phyloP scores from a whole-genome alignment of 2,888 invertebrate genomes.

The Ophioninae sp. region DNA sequence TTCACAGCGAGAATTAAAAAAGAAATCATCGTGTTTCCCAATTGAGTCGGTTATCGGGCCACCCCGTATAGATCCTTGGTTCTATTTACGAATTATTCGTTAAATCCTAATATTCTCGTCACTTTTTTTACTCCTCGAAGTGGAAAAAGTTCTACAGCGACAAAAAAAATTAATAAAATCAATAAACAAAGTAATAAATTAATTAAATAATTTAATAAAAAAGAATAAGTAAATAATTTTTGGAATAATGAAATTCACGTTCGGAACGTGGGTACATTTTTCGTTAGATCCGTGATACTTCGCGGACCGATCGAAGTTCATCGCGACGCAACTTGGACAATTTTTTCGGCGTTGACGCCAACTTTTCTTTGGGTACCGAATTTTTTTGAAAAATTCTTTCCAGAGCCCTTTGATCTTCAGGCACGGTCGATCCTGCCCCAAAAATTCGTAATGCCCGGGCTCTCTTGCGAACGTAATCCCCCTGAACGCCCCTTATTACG shows the following conservation, averaged over 20 bases:
- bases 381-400: not conserved
- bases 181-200: too few species aligned
- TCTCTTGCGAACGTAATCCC: slow-evolving; percentile 72
- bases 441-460: slow-evolving; percentile 46
- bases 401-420: slow-evolving; percentile 30
- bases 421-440: slow-evolving; percentile 10
- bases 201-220: too few species aligned
- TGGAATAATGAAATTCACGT: too few species aligned
- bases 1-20: not conserved
- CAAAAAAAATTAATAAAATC: too few species aligned
- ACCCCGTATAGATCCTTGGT: not conserved
- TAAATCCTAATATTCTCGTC: too few species aligned
- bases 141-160: too few species aligned
- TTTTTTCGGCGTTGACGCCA: not conserved
- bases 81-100: slow-evolving; percentile 37
- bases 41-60: not conserved
- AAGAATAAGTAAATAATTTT: too few species aligned
- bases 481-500: slow-evolving; percentile 79
- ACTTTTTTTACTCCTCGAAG: too few species aligned
- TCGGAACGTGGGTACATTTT: too few species aligned
- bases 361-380: not conserved
- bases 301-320: not conserved
- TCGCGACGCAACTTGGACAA: not conserved
- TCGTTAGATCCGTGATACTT: too few species aligned
- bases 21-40: not conserved